Conservation (phyloP, 2,888 invertebrate species). For the Macrophya alboannulata region DNA sequence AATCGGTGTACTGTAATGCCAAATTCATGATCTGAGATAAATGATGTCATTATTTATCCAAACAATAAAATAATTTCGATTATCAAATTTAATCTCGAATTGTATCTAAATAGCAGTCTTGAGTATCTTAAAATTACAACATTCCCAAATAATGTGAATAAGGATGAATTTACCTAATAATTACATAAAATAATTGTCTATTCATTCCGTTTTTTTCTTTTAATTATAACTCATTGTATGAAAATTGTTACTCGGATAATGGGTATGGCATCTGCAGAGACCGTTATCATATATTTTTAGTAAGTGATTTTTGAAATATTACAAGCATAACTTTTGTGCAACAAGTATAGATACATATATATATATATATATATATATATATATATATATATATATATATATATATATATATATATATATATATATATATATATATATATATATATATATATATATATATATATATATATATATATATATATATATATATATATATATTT, state of each 20-base stretch:
- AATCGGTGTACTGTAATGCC: background rate
- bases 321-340: constrained; percentile 65
- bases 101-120: background rate
- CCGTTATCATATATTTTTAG: constrained; percentile 64
- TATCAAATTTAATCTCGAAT: too few species aligned
- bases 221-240: background rate
- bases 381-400: too few species aligned
- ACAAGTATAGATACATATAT: constrained; percentile 39
- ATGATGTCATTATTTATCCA: background rate
- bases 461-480: too few species aligned
- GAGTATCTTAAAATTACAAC: constrained; percentile 6
- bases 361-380: too few species aligned
- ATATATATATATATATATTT: too few species aligned
- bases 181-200: constrained; percentile 17
- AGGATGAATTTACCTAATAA: constrained; percentile 1
- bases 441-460: too few species aligned
- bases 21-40: constrained; percentile 22
- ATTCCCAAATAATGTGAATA: constrained; percentile 15
- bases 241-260: constrained; percentile 33
- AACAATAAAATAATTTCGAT: too few species aligned
- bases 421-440: too few species aligned
- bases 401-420: too few species aligned
- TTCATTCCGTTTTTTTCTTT: constrained; percentile 32
- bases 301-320: constrained; percentile 67
- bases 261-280: constrained; percentile 27